Conservation (phyloP, 2,888 invertebrate species). For the Limnephilus auricula region DNA sequence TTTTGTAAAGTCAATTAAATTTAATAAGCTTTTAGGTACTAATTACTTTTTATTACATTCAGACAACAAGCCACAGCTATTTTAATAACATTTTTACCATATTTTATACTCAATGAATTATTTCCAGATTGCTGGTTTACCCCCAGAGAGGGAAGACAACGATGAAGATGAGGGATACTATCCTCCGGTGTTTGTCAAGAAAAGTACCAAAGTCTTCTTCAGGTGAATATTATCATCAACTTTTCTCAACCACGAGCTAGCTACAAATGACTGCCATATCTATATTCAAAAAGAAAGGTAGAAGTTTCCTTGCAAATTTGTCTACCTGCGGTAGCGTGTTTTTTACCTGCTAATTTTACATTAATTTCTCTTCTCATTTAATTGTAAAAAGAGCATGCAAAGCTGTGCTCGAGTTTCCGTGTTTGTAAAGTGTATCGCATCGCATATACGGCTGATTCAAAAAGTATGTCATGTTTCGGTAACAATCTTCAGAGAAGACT, state of each 20-base stretch:
- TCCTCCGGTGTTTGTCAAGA: constrained; percentile 85
- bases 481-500: background rate
- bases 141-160: constrained; percentile 86
- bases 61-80: background rate
- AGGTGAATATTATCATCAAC: constrained; percentile 69
- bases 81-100: background rate
- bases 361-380: background rate
- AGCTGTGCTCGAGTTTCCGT: background rate
- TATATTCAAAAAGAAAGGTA: no score
- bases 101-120: background rate
- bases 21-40: background rate
- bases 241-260: background rate
- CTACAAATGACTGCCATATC: no score
- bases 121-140: constrained; percentile 81
- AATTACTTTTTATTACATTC: background rate
- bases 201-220: constrained; percentile 86
- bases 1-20: background rate
- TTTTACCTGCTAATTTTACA: background rate
- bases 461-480: background rate
- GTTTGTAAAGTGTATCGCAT: background rate
- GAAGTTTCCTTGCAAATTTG: no score
- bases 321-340: no score
- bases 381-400: background rate
- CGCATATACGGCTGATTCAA: background rate
- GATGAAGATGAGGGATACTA: constrained; percentile 84